Evolutionary conservation across 2,113 vertebrate species (phyloP).

Genomic region (Lagenorhynchus albirostris): DNA sequence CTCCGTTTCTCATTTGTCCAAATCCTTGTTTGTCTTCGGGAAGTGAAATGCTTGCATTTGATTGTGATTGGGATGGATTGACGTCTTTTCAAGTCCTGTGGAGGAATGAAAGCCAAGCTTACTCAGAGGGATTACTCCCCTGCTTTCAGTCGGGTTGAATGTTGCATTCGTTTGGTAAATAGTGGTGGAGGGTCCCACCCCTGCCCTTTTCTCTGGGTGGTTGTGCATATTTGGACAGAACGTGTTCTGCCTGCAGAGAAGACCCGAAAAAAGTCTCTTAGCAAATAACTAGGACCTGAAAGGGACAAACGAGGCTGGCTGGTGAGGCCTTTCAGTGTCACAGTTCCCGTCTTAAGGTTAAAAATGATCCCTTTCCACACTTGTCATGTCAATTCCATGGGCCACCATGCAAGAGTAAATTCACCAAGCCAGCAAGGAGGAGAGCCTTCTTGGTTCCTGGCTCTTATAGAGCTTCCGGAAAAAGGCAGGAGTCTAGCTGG

Average conservation of each 20-base stretch:
- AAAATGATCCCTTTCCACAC: not conserved
- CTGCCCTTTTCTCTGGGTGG: not conserved
- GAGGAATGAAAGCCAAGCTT: slow-evolving; percentile 51
- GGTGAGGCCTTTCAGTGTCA: not conserved
- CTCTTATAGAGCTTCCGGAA: not conserved
- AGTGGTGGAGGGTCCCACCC: not conserved
- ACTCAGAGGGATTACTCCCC: not conserved
- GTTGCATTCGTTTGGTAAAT: slow-evolving; percentile 58
- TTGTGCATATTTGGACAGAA: slow-evolving; percentile 25
- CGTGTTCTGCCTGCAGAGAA: slow-evolving; percentile 29
- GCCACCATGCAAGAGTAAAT: not conserved
- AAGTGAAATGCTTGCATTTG: slow-evolving; percentile 48
- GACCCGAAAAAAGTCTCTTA: not conserved
- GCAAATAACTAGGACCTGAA: not conserved
- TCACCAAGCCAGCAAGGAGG: not conserved
- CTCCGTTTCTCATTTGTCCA: slow-evolving; percentile 58
- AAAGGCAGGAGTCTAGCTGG: not conserved
- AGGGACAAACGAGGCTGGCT: not conserved
- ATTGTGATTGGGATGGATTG: slow-evolving; percentile 46
- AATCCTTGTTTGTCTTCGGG: slow-evolving; percentile 47
- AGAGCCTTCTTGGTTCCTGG: not conserved
- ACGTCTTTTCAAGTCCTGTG: slow-evolving; percentile 25
- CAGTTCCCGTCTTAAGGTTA: not conserved
- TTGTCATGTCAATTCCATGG: not conserved
- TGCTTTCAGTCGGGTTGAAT: slow-evolving; percentile 22